Base-by-base conservation (phyloP, 2,797 vertebrate species). In the Phataginus tetradactyla region DNA sequence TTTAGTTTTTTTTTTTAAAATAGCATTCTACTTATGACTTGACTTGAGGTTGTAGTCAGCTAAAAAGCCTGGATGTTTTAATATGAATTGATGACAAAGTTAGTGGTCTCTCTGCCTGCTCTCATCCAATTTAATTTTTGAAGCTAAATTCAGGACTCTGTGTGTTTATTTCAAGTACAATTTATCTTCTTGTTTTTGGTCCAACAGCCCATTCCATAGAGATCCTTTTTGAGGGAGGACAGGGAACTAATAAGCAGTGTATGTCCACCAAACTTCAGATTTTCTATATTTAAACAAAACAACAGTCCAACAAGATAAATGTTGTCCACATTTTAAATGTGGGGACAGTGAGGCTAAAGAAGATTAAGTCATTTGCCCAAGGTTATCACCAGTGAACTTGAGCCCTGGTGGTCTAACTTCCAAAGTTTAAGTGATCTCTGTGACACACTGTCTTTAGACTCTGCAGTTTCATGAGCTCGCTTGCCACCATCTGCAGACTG, bases 91-190 rank as follows among this genome's bases (percentile, higher is more conserved):
- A 61, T 94, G 77, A 86, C 55, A 86, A 25, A 83, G 63, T 69
- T 86, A 63, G 37, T 83, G 88, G 95, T 42, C 34, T 42, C 37
- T 64, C 18, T 27, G 37, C 61, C 21, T 94, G 1, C 84, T 79
- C 55, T 95, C 66, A 93, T 72, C 90, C 66, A 78, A 2, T 86
- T 94, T 90, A 69, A 84, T 55, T 95, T 96, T 94, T 85, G 45
- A 75, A n/a, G 86, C 53, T 80, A 77, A 69, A 85, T 86, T 95
- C 37, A 49, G 55, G 10, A 81, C 37, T 85, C 32, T 45, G 3
- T 55, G 45, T 55, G 45, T 90, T 91, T 94, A 78, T 92, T 86
- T 91, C 66, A 69, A 32, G 39, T 79, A 71, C 49, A 63, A 91
- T 90, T 94, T 69, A 69, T 87, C 21, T 90, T 27, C 29, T 91